Base-by-base conservation (phyloP, 1,140 invertebrate genomes). In the Scaptodrosophila lebanonensis region DNA sequence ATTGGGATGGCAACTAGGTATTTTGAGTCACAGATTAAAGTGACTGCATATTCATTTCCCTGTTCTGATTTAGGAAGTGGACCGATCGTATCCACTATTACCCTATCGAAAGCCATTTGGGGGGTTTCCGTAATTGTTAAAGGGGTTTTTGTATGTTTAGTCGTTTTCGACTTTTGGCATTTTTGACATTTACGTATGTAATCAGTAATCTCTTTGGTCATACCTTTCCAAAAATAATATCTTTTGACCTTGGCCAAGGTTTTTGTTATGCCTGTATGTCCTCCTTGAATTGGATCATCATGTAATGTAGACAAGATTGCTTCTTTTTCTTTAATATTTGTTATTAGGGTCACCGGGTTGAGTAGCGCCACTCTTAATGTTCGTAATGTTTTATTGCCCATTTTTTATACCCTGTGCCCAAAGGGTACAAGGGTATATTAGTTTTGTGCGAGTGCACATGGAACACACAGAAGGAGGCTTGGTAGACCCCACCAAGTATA, bases 351-450 rank as follows among this genome's bases (percentile, higher is more conserved):
- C 48, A 43, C 49, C 48, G 25, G 40, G 11, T 35, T 47, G 43
- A 58, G 53, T 51, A 59, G 43, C 53, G 36, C 61, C 59, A 59
- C 48, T 64, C 48, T 59, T 25, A 64, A 18, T 25, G 16, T 16
- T 16, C 48, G 42, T 7, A 61, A 48, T 29, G 27, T 38, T 27
- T 54, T 43, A 30, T 53, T 61, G 49, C 36, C 50, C 36, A 48
- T 61, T 9, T 16, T 1, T 43, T n/a, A n/a, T n/a, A n/a, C n/a
- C n/a, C n/a, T n/a, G n/a, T n/a, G n/a, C n/a, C n/a, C n/a, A n/a
- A n/a, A n/a, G n/a, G n/a, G n/a, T n/a, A n/a, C n/a, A n/a, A n/a
- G n/a, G n/a, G n/a, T n/a, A n/a, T n/a, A n/a, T n/a, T n/a, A n/a
- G n/a, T n/a, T n/a, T n/a, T n/a, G n/a, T n/a, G n/a, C n/a, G n/a